Conservation (phyloP, 1,140 invertebrate genomes). For the Bombus fervidus region DNA sequence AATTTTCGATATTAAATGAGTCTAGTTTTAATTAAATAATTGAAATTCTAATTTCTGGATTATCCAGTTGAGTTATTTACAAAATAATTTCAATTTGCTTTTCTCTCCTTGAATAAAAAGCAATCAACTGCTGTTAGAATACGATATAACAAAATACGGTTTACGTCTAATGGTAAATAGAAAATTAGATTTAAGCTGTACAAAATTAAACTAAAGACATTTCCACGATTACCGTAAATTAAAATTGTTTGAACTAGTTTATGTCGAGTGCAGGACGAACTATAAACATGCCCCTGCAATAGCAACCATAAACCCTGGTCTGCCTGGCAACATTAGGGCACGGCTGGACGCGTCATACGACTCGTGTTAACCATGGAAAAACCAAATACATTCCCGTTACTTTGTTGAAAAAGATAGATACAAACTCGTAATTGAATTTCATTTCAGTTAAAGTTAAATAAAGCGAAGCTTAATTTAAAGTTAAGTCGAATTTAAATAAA, state of each 20-base stretch:
- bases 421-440: not conserved
- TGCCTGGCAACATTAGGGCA: not conserved
- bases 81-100: not conserved
- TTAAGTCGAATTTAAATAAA: not conserved
- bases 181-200: not conserved
- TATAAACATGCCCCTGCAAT: not conserved
- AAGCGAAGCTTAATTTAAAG: not conserved
- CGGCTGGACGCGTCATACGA: not conserved
- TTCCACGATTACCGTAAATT: not conserved
- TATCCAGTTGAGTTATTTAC: not conserved
- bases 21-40: too few species aligned
- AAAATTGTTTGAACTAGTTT: not conserved
- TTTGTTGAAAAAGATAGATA: not conserved
- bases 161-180: not conserved
- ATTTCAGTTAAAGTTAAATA: not conserved
- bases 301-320: not conserved
- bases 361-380: not conserved
- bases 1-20: too few species aligned
- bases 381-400: not conserved
- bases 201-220: not conserved
- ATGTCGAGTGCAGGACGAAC: not conserved
- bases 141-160: not conserved
- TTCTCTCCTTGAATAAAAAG: not conserved
- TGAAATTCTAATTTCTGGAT: not conserved
- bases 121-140: not conserved